Evolutionary conservation across 2,888 invertebrate species (phyloP), one percentile per base, ranked within the genome.

Genomic region (Hermaeophaga mercurialis): DNA sequence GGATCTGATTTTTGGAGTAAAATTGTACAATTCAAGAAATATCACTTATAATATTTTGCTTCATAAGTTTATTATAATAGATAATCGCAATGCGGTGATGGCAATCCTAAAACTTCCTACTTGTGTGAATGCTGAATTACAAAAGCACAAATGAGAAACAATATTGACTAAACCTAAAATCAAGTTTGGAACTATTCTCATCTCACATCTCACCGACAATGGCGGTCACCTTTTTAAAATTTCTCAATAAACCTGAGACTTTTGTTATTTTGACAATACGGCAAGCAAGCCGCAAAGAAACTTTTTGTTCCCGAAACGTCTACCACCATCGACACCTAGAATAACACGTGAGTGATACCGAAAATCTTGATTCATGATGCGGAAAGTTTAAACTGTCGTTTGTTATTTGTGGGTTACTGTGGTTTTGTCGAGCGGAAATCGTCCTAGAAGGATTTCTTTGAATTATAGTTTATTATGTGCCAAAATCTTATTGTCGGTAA

Each of bases 221-320:
- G 39, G 33, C 46, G 46, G 46, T 14, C 12, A 19, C 18, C 26
- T 28, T 50, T 50, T 26, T 41, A n/a, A 41, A 11, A 41, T 22
- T 36, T 36, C 36, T 15, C 34, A 34, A 14, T 34, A 34, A 46
- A 34, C 46, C 47, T 47, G 8, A 26, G 24, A 36, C 31, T 31
- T 41, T 50, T 50, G 39, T 41, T 39, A 33, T 5, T 24, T 7
- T 6, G 50, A 50, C 50, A 50, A 50, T 50, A 12, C 41, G 50
- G 38, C n/a, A 41, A 52, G 28, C 28, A 36, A 24, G 24, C 54
- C 55, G 49, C 57, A 66, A 66, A 70, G 70, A 65, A 65, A 64
- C 49, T 66, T 68, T 67, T 66, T 68, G 67, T 69, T 68, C 65
- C 57, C 58, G 63, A 66, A 66, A 68, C 65, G 65, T 69, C 64